Conservation (phyloP, 2,888 invertebrate species). For the Synanthedon andrenaeformis region DNA sequence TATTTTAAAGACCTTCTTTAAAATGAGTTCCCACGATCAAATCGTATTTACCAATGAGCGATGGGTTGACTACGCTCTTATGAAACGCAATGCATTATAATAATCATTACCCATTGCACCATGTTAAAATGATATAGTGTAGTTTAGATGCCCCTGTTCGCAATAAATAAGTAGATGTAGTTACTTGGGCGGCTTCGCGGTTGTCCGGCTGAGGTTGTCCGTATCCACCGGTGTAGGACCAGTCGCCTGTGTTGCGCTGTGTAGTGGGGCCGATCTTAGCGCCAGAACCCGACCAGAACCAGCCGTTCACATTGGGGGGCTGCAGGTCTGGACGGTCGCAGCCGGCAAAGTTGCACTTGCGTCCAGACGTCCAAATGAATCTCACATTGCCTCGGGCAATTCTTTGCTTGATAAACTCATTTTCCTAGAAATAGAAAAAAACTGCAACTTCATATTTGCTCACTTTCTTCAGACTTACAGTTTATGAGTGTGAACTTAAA, state of each 20-base stretch:
- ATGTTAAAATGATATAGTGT: too few species aligned
- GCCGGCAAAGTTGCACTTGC: conserved; percentile 93
- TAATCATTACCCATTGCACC: too few species aligned
- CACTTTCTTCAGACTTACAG: conserved; percentile 5
- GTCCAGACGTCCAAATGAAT: conserved; percentile 92
- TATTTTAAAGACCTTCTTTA: too few species aligned
- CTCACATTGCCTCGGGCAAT: conserved; percentile 81
- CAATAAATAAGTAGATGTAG: too few species aligned
- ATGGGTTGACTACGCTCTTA: too few species aligned
- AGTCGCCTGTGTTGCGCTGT: conserved; percentile 89
- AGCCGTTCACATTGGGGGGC: conserved; percentile 87
- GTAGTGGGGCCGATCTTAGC: conserved; percentile 91
- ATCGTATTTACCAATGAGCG: too few species aligned
- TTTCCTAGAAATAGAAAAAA: conserved; percentile 67
- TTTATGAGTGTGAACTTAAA: conserved; percentile 1
- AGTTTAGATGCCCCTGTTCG: too few species aligned
- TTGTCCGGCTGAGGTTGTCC: conserved; percentile 91
- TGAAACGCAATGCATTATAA: too few species aligned
- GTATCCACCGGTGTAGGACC: conserved; percentile 90
- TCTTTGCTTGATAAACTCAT: conserved; percentile 90
- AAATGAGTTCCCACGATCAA: too few species aligned
- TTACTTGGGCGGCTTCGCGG: conserved; percentile 88
- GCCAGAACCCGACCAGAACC: conserved; percentile 96
- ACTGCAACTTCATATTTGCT: not conserved
- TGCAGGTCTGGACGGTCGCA: conserved; percentile 86